phyloP scores from a whole-genome alignment of 1,140 invertebrate genomes.

The Drosophila ohnishii region DNA sequence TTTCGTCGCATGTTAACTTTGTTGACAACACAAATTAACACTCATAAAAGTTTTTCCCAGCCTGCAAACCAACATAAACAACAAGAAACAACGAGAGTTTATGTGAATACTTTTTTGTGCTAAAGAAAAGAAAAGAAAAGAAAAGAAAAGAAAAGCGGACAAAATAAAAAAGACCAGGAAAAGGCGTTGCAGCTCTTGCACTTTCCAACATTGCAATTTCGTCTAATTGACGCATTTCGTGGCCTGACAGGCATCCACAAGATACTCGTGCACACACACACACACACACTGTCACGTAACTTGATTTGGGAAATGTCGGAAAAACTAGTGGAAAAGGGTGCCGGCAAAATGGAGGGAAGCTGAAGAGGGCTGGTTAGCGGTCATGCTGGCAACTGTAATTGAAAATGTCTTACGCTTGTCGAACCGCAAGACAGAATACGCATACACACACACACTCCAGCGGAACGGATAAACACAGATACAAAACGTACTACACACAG shows the following conservation, averaged over 20 bases:
- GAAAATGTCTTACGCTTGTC: conserved; percentile 82
- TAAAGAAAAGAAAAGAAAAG: conserved; percentile 13
- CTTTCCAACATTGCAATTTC: conserved; percentile 71
- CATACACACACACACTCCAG: conserved; percentile 31
- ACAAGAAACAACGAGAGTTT: conserved; percentile 62
- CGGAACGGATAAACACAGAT: conserved; percentile 22
- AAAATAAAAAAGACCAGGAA: conserved; percentile 15
- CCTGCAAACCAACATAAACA: conserved; percentile 54
- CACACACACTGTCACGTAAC: conserved; percentile 46
- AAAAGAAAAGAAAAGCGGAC: conserved; percentile 3
- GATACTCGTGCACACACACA: conserved; percentile 23
- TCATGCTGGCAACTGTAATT: conserved; percentile 73
- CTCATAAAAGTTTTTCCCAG: conserved; percentile 74
- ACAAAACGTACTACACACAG: conserved; percentile 15
- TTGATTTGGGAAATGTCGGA: conserved; percentile 57
- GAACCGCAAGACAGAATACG: conserved; percentile 71
- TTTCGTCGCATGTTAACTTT: conserved; percentile 67
- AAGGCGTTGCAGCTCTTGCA: conserved; percentile 44
- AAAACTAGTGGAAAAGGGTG: conserved; percentile 16
- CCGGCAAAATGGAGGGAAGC: conserved; percentile 10
- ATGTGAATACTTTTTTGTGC: conserved; percentile 66
- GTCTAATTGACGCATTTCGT: conserved; percentile 81
- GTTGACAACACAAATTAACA: conserved; percentile 80
- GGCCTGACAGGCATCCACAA: conserved; percentile 66
- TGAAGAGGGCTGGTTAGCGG: conserved; percentile 55